Evolutionary conservation across 1,140 invertebrate species (phyloP).

Genomic region (Musca vetustissima): DNA sequence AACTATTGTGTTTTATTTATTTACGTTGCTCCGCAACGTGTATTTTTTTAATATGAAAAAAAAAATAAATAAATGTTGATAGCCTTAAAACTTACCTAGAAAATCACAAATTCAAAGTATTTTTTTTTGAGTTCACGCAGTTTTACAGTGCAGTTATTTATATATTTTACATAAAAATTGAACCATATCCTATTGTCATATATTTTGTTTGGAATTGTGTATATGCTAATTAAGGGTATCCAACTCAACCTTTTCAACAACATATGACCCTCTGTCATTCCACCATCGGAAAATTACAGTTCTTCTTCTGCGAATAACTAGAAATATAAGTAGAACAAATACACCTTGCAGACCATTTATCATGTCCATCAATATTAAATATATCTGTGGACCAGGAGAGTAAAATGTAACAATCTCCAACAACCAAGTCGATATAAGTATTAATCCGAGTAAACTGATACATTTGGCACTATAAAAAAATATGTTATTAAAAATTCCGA

Average conservation of each 20-base stretch:
- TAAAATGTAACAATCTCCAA: constrained; percentile 53
- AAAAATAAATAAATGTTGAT: too few species aligned
- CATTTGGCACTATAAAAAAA: constrained; percentile 43
- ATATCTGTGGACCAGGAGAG: constrained; percentile 39
- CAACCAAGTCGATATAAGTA: constrained; percentile 49
- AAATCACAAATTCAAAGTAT: too few species aligned
- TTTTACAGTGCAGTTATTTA: too few species aligned
- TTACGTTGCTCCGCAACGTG: too few species aligned
- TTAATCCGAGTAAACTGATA: constrained; percentile 45
- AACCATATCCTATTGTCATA: too few species aligned
- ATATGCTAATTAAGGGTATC: background rate
- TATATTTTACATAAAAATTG: too few species aligned
- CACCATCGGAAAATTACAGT: constrained; percentile 52
- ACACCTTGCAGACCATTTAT: constrained; percentile 51
- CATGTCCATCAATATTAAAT: constrained; percentile 48
- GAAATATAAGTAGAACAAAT: constrained; percentile 50
- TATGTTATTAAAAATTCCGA: too few species aligned
- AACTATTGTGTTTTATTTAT: too few species aligned
- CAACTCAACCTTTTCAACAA: constrained; percentile 43
- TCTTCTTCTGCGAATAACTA: constrained; percentile 47
- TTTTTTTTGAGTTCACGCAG: too few species aligned
- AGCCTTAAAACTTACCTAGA: too few species aligned
- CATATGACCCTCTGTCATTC: constrained; percentile 50
- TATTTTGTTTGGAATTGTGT: too few species aligned
- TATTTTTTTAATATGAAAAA: too few species aligned